Base-by-base conservation (phyloP, 2,888 invertebrate species). In the Teleogryllus oceanicus region DNA sequence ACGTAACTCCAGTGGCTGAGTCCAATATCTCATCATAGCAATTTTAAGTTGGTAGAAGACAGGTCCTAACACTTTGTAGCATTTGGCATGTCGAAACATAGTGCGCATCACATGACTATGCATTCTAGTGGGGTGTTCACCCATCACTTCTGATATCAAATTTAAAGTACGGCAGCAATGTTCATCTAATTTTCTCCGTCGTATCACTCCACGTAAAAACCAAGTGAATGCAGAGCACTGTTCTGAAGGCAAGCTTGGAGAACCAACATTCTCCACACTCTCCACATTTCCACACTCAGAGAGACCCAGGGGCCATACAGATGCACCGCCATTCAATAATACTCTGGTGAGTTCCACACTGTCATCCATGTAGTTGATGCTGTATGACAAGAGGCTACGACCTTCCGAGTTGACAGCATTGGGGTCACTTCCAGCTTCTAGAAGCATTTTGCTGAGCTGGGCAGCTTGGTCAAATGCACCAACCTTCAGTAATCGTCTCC, bases 51-150 rank as follows among this genome's bases (percentile, higher is more conserved):
- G 84, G 24, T 84, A 82, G 82, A 85, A 85, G 74, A 85, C 85
- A 12, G 85, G 85, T 5, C 85, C 85, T 49, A 85, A 82, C 49
- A 85, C 84, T 78, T 83, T 84, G 82, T 83, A 84, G 79, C 84
- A 85, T 76, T 84, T 83, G 10, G 84, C 85, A 81, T 85, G 85
- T 24, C 84, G 83, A 82, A 85, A 84, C 85, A 85, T 85, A 50
- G 84, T 85, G 18, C 84, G 83, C 81, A 85, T 82, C 20, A 85
- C 85, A 78, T 84, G 85, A 13, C 83, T 81, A 79, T 84, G 84
- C 85, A 85, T 85, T 13, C 83, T 81, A 4, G 78, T 79, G 11
- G 85, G 85, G 49, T 83, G 79, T 50, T 84, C 85, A 11, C 84
- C 85, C 85, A 85, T 85, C 16, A 84, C 84, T 24, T 81, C 77